Base-by-base conservation (phyloP, 2,888 invertebrate genomes). In the Thera obeliscata region DNA sequence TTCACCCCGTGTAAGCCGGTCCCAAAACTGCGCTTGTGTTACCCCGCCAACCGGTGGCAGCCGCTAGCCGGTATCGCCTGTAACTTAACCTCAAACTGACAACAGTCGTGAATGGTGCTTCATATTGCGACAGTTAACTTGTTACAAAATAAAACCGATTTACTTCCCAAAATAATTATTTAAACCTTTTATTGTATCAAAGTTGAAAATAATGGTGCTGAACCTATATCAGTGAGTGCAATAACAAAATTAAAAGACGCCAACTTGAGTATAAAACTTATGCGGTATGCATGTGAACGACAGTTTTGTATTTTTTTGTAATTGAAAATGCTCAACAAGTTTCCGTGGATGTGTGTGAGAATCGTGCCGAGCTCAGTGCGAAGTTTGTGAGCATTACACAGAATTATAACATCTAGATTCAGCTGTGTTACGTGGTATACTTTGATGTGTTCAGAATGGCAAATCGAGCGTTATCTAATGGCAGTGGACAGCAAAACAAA, bases 21-120 rank as follows among this genome's bases (percentile, higher is more conserved):
- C 74, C 76, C 77, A 83, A 81, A 76, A 79, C 74, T 82, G 86
- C 82, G 87, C 85, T 85, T 83, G 87, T 84, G 86, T 86, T 71
- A 85, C 86, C 86, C 86, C 84, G 85, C 80, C 84, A 82, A 82
- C 86, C 87, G 87, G 41, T 41, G 41, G 87, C 90, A 84, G 87
- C 89, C 89, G 88, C 90, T 85, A 87, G 87, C 88, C 90, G 90
- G 91, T 86, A 88, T 84, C 86, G 90, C 87, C 88, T 88, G 91
- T 91, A 90, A 91, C 89, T 90, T 93, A 93, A 93, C 93, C 93
- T 93, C 90, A 93, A 93, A 93, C 88, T 86, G 90, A 90, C 90
- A 89, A 71, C 91, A 89, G 91, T 88, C 90, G 91, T 89, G 90
- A 91, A 86, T 87, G 87, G 85, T 88, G 90, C 88, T 86, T 88